Conservation (phyloP, 2,888 invertebrate species). For the Tinea semifulvella region DNA sequence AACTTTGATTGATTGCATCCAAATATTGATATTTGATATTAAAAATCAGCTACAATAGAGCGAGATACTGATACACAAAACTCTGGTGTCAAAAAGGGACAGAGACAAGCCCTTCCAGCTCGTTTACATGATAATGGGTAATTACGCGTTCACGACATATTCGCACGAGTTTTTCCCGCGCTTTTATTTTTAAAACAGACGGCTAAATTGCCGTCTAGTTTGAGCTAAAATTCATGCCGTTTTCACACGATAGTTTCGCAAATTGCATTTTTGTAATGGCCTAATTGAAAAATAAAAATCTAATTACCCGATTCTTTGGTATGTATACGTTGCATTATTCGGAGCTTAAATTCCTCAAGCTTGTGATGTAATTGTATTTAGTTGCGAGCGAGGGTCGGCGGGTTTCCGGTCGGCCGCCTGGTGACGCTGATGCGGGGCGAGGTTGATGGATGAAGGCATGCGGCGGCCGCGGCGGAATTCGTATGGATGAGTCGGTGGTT, state of each 20-base stretch:
- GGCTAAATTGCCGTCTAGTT: slow-evolving; percentile 12
- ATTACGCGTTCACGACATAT: slow-evolving; percentile 28
- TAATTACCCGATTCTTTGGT: neutral
- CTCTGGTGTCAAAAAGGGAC: slow-evolving; percentile 23
- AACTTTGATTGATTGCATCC: slow-evolving; percentile 64
- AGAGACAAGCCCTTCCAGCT: slow-evolving; percentile 24
- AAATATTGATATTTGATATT: slow-evolving; percentile 62
- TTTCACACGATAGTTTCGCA: slow-evolving; percentile 7
- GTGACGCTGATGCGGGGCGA: slow-evolving; percentile 58
- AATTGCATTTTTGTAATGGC: neutral
- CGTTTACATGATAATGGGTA: slow-evolving; percentile 34
- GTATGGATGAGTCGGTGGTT: slow-evolving; percentile 56
- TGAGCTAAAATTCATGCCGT: neutral
- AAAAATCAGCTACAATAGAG: slow-evolving; percentile 31
- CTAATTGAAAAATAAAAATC: slow-evolving; percentile 1
- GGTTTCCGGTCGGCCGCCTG: slow-evolving; percentile 55
- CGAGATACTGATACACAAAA: slow-evolving; percentile 28
- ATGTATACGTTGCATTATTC: neutral
- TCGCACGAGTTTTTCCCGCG: slow-evolving; percentile 28
- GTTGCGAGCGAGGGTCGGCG: slow-evolving; percentile 22
- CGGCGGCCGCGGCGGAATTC: slow-evolving; percentile 48
- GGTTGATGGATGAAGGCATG: slow-evolving; percentile 62
- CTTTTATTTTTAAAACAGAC: slow-evolving; percentile 12
- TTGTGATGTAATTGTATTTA: slow-evolving; percentile 4
- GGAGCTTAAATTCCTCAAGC: neutral